phyloP scores from a whole-genome alignment of 2,113 vertebrate genomes.

The Lucifuga dentata region DNA sequence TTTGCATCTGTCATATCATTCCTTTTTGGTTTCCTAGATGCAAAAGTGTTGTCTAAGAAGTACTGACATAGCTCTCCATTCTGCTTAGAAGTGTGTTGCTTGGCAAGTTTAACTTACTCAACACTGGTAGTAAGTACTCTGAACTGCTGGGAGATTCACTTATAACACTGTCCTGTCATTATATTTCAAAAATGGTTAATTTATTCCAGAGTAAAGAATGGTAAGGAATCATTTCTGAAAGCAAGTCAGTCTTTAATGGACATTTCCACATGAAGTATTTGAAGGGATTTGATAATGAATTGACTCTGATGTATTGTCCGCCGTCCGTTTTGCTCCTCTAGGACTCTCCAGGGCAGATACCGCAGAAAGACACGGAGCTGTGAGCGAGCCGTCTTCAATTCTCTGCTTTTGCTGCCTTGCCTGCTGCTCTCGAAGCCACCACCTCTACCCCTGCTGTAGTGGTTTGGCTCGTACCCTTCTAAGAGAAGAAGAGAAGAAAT shows the following conservation, averaged over 20 bases:
- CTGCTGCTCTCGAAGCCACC: slow-evolving; percentile 43
- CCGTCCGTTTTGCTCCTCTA: slow-evolving; percentile 36
- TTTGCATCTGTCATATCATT: too few species aligned
- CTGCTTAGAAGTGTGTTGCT: not conserved
- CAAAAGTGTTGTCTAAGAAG: not conserved
- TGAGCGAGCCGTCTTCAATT: slow-evolving; percentile 81
- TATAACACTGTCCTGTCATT: too few species aligned
- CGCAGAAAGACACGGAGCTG: slow-evolving; percentile 82
- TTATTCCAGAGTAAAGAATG: too few species aligned
- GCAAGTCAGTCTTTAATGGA: too few species aligned
- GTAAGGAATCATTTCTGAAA: too few species aligned
- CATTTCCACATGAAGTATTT: too few species aligned
- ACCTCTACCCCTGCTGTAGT: slow-evolving; percentile 83
- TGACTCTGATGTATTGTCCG: slow-evolving; percentile 6
- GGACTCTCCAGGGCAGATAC: slow-evolving; percentile 60
- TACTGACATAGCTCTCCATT: not conserved
- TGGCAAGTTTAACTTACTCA: not conserved
- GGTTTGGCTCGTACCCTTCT: slow-evolving; percentile 88
- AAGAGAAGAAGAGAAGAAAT: slow-evolving; percentile 66
- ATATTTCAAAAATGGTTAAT: too few species aligned
- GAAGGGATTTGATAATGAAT: not conserved
- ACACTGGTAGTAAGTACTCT: not conserved
- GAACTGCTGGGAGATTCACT: too few species aligned
- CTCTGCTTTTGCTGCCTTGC: slow-evolving; percentile 65
- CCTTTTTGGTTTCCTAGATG: too few species aligned